These are phyloP conservation scores for Cerastis leucographa DNA, from an alignment of 2,888 invertebrate genomes.

Conservation along the genomic window DNA sequence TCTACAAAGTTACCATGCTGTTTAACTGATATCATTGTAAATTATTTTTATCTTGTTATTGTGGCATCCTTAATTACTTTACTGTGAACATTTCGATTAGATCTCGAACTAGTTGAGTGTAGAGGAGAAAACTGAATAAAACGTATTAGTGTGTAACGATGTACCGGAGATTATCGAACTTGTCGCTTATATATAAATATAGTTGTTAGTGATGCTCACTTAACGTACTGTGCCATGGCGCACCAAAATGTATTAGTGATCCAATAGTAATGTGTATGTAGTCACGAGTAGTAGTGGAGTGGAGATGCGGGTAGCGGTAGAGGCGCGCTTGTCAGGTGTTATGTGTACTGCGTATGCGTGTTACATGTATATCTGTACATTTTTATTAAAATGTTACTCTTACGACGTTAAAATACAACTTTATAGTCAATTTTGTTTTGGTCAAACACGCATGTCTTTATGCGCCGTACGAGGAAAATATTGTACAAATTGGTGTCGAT, in stretches of 20 bases:
- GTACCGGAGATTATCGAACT: constrained; percentile 59
- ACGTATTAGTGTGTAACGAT: constrained; percentile 53
- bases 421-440: constrained; percentile 46
- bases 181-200: constrained; percentile 68
- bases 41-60: constrained; percentile 63
- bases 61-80: constrained; percentile 55
- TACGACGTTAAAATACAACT: constrained; percentile 49
- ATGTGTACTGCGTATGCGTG: constrained; percentile 49
- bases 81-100: constrained; percentile 57
- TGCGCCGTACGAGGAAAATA: not conserved
- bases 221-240: constrained; percentile 79
- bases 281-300: constrained; percentile 67
- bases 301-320: constrained; percentile 69
- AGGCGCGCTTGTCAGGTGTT: constrained; percentile 60
- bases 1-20: constrained; percentile 74
- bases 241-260: constrained; percentile 79
- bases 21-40: constrained; percentile 66
- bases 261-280: constrained; percentile 69
- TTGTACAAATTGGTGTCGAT: constrained; percentile 30
- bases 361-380: constrained; percentile 66
- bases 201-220: constrained; percentile 74
- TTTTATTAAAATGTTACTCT: constrained; percentile 60
- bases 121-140: constrained; percentile 44
- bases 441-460: constrained; percentile 30
- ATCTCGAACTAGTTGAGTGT: constrained; percentile 57